Base-by-base conservation (phyloP, 2,888 invertebrate genomes). In the Euclidia mi region DNA sequence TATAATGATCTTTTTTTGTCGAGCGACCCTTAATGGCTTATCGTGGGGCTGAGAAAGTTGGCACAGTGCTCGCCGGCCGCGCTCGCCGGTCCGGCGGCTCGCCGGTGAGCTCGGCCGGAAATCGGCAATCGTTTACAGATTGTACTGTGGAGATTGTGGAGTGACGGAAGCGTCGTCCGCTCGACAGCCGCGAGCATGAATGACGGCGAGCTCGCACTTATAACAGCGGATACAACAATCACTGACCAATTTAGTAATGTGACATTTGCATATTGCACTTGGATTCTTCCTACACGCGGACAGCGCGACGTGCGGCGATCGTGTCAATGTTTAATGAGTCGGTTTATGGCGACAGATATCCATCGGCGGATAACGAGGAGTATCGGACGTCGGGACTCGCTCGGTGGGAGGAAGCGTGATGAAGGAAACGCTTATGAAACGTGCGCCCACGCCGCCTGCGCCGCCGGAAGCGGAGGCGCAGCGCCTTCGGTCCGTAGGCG, bases 1-100 rank as follows among this genome's bases (percentile, higher is more conserved):
- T 91, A 88, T 93, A 92, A 92, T 90, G 90, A 91, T 89, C 85
- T 83, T 87, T 93, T 93, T 93, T 94, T 93, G 89, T 88, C 63
- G 71, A 83, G 81, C 85, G 87, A 86, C 88, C 91, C 90, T 89
- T 91, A 89, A 90, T 92, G 88, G 89, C 85, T 90, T 89, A 88
- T 89, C 85, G 87, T 85, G 85, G 88, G 85, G 88, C 87, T 87
- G 87, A 84, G 88, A 90, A 85, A 79, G 76, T 75, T 68, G 68
- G 81, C 74, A 73, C 76, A 80, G 79, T 78, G 80, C 78, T 68
- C 76, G 75, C 65, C 65, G 61, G 71, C 66, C 71, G 47, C 37
- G 18, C 34, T 56, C 34, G 59, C 35, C 20, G 15, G 4, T 29
- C 37, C 29, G 34, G 32, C 41, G n/a, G 41, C 42, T 18, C 35